Conservation (phyloP, 2,888 invertebrate genomes). For the Morpho achilles region DNA sequence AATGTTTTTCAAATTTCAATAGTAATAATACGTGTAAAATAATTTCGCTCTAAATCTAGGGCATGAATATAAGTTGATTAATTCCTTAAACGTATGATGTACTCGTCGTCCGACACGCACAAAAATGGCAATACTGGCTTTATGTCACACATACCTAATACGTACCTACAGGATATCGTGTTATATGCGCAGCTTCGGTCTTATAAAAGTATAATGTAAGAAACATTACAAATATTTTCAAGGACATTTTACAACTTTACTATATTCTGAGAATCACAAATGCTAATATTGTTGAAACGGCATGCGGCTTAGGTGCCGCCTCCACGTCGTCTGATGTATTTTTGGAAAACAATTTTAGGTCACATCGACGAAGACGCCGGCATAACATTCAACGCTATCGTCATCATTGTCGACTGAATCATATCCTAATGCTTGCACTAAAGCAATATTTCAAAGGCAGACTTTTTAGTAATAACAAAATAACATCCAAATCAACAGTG, state of each 20-base stretch:
- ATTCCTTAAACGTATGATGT: no score
- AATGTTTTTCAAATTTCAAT: no score
- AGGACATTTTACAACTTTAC: constrained; percentile 29
- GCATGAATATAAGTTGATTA: no score
- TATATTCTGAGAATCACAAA: constrained; percentile 20
- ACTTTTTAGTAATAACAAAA: background rate
- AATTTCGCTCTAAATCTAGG: no score
- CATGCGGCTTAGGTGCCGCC: constrained; percentile 49
- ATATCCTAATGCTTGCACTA: constrained; percentile 13
- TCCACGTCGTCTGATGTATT: constrained; percentile 64
- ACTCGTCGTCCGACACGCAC: no score
- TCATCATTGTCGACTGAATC: constrained; percentile 30
- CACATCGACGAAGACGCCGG: constrained; percentile 45
- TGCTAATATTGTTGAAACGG: constrained; percentile 37
- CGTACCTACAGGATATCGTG: constrained; percentile 57
- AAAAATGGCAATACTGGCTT: no score
- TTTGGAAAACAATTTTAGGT: constrained; percentile 76
- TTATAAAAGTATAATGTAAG: constrained; percentile 29
- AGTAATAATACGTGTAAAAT: no score
- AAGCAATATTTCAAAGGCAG: background rate
- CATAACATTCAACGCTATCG: constrained; percentile 31
- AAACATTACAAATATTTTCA: constrained; percentile 35
- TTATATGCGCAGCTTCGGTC: constrained; percentile 33
- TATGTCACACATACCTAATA: background rate
- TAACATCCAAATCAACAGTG: no score